Percentiles rank a stretch among this genome's conserved stretches.
Evolutionary conservation across 2,888 invertebrate species (phyloP).

Genomic region (Watsonalla binaria): DNA sequence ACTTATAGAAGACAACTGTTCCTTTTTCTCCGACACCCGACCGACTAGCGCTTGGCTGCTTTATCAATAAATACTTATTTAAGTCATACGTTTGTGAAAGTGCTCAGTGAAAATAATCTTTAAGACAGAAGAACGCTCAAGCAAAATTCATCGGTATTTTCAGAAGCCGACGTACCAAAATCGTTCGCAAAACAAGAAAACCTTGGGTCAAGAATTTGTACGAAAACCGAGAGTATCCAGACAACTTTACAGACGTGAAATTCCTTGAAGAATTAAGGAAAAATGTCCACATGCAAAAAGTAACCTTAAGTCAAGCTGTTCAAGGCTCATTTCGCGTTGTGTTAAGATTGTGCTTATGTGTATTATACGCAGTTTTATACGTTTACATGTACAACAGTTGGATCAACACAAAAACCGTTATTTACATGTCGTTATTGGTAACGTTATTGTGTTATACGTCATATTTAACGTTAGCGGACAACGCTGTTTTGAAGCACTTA

Average conservation of each 20-base stretch:
- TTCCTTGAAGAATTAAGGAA: constrained; percentile 91
- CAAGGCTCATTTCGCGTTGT: constrained; percentile 87
- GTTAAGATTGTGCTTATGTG: constrained; percentile 87
- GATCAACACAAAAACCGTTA: constrained; percentile 81
- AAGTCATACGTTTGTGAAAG: not conserved
- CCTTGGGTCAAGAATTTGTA: constrained; percentile 94
- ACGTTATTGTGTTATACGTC: constrained; percentile 81
- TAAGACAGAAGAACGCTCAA: constrained; percentile 19
- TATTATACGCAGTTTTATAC: constrained; percentile 85
- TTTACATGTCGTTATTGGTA: constrained; percentile 75
- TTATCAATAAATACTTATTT: not conserved
- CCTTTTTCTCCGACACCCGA: no score
- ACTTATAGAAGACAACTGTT: no score
- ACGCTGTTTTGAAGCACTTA: constrained; percentile 77
- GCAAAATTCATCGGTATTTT: constrained; percentile 36
- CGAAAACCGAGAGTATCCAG: constrained; percentile 90
- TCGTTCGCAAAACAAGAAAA: constrained; percentile 50
- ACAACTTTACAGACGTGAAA: constrained; percentile 93
- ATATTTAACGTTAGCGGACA: constrained; percentile 64
- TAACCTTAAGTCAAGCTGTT: constrained; percentile 84
- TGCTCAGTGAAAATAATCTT: constrained; percentile 1
- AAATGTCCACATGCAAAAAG: constrained; percentile 88
- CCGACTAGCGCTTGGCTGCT: no score
- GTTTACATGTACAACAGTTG: constrained; percentile 85
- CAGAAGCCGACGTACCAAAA: constrained; percentile 58